Evolutionary conservation across 2,888 invertebrate genomes (phyloP).

Genomic region (Anthophora plumipes): DNA sequence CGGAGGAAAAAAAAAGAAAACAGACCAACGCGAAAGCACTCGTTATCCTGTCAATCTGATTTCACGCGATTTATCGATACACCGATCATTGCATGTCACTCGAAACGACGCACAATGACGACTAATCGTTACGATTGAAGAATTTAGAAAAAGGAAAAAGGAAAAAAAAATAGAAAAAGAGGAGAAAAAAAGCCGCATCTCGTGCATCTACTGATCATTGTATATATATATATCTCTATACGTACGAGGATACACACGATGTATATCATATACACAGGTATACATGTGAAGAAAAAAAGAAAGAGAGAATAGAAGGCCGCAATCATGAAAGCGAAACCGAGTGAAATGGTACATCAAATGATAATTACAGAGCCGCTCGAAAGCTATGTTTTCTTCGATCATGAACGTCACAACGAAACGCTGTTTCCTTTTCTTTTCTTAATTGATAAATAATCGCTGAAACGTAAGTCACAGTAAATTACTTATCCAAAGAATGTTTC

Average conservation of each 20-base stretch:
- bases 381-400: conserved; percentile 17
- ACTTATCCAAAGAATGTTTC: not conserved
- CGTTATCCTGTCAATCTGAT: conserved; percentile 11
- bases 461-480: too few relatives aligned
- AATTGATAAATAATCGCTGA: not conserved
- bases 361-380: not conserved
- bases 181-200: not conserved
- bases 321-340: conserved; percentile 25
- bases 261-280: conserved; percentile 37
- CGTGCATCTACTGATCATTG: conserved; percentile 48
- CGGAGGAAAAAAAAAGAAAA: not conserved
- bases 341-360: conserved; percentile 11
- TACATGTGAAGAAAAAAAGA: conserved; percentile 9
- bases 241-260: conserved; percentile 31
- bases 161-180: not conserved
- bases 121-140: conserved; percentile 36
- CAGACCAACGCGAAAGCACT: conserved; percentile 1
- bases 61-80: conserved; percentile 20
- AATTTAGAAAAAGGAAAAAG: not conserved
- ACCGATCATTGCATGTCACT: conserved; percentile 34
- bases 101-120: conserved; percentile 56
- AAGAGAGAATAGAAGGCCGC: too few relatives aligned
- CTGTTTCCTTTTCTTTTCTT: not conserved
- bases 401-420: not conserved
- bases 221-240: conserved; percentile 50